Conservation (phyloP, 2,113 vertebrate species). For the Acanthochromis polyacanthus region DNA sequence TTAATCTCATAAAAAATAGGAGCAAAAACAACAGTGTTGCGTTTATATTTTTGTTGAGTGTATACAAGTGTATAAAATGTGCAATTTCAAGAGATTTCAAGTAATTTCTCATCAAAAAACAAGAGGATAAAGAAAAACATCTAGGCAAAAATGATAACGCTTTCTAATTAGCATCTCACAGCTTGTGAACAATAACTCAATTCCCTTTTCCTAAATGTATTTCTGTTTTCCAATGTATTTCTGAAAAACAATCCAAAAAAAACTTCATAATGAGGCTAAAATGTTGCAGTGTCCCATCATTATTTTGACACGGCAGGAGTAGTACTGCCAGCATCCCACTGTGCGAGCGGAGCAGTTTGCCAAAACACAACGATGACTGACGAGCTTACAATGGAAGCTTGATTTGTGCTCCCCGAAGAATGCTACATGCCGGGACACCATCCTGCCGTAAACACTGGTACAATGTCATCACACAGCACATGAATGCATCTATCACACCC, state of each 20-base stretch:
- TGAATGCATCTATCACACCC: conserved; percentile 53
- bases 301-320: conserved; percentile 60
- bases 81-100: too few species aligned
- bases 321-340: conserved; percentile 59
- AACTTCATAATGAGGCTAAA: conserved; percentile 40
- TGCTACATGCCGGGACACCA: conserved; percentile 63
- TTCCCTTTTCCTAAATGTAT: background rate
- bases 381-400: conserved; percentile 68
- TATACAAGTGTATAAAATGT: too few species aligned
- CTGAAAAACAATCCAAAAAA: conserved; percentile 11
- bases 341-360: conserved; percentile 55
- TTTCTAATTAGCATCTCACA: background rate
- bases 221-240: background rate
- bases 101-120: too few species aligned
- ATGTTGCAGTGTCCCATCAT: conserved; percentile 61
- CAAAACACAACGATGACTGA: conserved; percentile 70
- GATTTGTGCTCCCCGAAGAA: conserved; percentile 75
- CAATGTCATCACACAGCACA: conserved; percentile 54
- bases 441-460: conserved; percentile 63
- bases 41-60: too few species aligned
- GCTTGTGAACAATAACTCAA: background rate
- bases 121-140: background rate
- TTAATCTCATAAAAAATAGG: too few species aligned
- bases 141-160: background rate
- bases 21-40: too few species aligned